phyloP scores from a whole-genome alignment of 2,797 vertebrate genomes.

The Paguma larvata region DNA sequence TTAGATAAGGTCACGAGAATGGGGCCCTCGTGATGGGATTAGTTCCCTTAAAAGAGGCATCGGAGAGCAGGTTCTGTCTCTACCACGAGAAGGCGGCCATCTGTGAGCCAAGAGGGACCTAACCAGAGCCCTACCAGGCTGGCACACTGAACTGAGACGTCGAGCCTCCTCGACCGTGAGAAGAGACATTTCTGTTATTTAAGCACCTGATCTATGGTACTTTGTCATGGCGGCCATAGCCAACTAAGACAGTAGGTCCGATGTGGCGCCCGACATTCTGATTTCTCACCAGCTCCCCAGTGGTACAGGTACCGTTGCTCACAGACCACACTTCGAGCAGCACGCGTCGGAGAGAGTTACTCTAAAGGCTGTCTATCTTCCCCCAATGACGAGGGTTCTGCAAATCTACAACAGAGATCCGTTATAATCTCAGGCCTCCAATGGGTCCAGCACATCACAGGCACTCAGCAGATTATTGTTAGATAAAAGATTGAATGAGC shows the following conservation, averaged over 20 bases:
- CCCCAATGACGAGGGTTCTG: not conserved
- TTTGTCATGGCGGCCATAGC: not conserved
- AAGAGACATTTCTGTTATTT: not conserved
- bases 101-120: not conserved
- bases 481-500: not conserved
- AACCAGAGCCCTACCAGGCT: not conserved
- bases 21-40: not conserved
- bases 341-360: not conserved
- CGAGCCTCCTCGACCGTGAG: not conserved
- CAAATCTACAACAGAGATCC: not conserved
- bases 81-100: not conserved
- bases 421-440: not conserved
- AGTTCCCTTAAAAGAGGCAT: not conserved
- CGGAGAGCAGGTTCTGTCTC: not conserved
- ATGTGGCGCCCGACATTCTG: not conserved
- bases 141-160: not conserved
- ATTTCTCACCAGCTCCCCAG: not conserved
- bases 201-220: not conserved
- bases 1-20: not conserved
- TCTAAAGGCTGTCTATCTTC: not conserved
- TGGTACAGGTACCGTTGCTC: not conserved
- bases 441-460: not conserved
- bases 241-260: not conserved
- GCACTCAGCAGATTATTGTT: not conserved
- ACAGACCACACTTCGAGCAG: not conserved